A percentile compares a stretch with the other conserved stretches of the same genome.
Conservation (phyloP, 1,140 invertebrate genomes). For the Belonocnema kinseyi region DNA sequence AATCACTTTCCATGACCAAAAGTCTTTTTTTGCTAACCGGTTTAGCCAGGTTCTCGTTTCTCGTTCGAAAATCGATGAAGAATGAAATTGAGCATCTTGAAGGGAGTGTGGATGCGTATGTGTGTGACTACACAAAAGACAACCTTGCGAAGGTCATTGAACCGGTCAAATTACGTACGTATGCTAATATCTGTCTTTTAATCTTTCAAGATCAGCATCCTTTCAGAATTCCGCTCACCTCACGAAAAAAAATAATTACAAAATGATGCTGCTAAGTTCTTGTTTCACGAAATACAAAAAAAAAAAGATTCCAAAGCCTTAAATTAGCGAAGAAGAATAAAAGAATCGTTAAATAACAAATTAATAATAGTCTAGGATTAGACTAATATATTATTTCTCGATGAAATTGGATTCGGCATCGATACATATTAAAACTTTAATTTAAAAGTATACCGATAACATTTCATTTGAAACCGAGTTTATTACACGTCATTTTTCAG, state of each 20-base stretch:
- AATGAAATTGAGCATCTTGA: slow-evolving; percentile 29
- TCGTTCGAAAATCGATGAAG: slow-evolving; percentile 28
- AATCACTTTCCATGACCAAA: slow-evolving; percentile 26
- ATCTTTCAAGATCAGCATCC: slow-evolving; percentile 29
- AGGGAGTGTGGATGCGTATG: neutral
- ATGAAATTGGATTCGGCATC: too few species aligned
- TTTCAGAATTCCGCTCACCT: slow-evolving; percentile 15
- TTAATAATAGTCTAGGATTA: neutral
- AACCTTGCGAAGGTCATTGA: slow-evolving; percentile 28
- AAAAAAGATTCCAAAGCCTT: neutral
- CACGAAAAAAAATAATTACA: slow-evolving; percentile 6
- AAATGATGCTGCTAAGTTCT: slow-evolving; percentile 23
- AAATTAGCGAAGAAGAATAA: neutral
- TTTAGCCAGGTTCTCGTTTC: slow-evolving; percentile 17
- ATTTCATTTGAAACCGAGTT: too few species aligned
- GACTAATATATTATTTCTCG: too few species aligned
- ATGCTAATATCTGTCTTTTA: slow-evolving; percentile 26
- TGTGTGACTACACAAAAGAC: slow-evolving; percentile 21
- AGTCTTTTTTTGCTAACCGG: slow-evolving; percentile 9
- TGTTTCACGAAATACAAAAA: neutral
- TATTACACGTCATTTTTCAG: too few species aligned
- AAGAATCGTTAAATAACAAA: neutral
- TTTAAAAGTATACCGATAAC: too few species aligned
- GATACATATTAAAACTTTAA: too few species aligned
- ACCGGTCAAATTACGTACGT: slow-evolving; percentile 24